These are phyloP conservation scores for Coleophora deauratella DNA, from an alignment of 2,888 invertebrate genomes.

Conservation along the genomic window DNA sequence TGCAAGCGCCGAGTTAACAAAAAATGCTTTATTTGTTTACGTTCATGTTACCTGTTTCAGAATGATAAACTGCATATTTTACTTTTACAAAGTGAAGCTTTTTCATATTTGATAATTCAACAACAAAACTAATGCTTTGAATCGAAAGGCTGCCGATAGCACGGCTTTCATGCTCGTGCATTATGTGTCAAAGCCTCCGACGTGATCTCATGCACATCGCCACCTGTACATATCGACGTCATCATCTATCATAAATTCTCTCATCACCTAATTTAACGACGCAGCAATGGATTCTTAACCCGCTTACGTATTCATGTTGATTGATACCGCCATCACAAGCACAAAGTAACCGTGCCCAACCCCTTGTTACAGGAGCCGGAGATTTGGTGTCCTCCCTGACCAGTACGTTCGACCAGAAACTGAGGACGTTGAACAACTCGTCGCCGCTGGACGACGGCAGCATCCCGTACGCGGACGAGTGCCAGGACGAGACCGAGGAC, in stretches of 20 bases:
- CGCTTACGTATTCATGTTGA: slow-evolving; percentile 40
- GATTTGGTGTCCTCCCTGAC: slow-evolving; percentile 87
- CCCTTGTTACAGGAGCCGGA: slow-evolving; percentile 81
- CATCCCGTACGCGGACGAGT: slow-evolving; percentile 82
- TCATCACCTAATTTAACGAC: slow-evolving; percentile 32
- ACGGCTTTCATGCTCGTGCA: slow-evolving; percentile 50
- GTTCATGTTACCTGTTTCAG: slow-evolving; percentile 1
- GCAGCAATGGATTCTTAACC: slow-evolving; percentile 36
- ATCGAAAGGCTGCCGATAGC: slow-evolving; percentile 40
- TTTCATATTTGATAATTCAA: slow-evolving; percentile 29
- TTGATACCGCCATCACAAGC: slow-evolving; percentile 9
- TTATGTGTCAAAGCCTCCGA: slow-evolving; percentile 16
- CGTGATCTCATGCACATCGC: slow-evolving; percentile 25
- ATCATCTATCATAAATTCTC: slow-evolving; percentile 30
- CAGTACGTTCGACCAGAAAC: slow-evolving; percentile 88
- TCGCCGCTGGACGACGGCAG: slow-evolving; percentile 78
- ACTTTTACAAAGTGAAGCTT: too few species aligned
- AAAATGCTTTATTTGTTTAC: slow-evolving; percentile 30
- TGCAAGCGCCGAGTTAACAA: slow-evolving; percentile 40
- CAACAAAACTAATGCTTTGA: slow-evolving; percentile 55
- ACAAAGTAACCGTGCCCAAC: slow-evolving; percentile 16
- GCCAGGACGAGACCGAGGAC: slow-evolving; percentile 70
- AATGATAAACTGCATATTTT: too few species aligned
- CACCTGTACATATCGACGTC: slow-evolving; percentile 34
- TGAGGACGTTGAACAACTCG: slow-evolving; percentile 81